Percentiles rank a stretch among this genome's conserved stretches.
Evolutionary conservation across 1,140 invertebrate species (phyloP).

Genomic region (Spodoptera frugiperda): DNA sequence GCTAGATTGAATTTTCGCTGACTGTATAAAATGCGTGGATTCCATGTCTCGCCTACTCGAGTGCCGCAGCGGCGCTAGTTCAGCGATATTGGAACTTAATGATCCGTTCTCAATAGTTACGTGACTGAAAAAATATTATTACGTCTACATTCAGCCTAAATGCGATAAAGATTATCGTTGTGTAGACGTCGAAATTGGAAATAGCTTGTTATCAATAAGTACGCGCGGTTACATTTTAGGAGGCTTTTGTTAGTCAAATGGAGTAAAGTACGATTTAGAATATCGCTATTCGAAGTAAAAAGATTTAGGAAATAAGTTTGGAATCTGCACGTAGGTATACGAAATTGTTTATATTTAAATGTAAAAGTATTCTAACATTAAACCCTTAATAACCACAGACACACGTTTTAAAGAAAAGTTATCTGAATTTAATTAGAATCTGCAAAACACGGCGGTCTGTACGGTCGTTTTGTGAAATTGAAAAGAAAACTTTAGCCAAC

Average conservation of each 20-base stretch:
- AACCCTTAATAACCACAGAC: too few relatives aligned
- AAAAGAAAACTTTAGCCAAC: conserved; percentile 60
- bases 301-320: too few relatives aligned
- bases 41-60: conserved; percentile 49
- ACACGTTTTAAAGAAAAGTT: conserved; percentile 9
- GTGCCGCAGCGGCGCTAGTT: conserved; percentile 42
- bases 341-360: too few relatives aligned
- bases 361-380: too few relatives aligned
- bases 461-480: conserved; percentile 56
- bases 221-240: neutral
- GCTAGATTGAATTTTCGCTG: conserved; percentile 64
- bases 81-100: conserved; percentile 60
- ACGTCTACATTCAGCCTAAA: conserved; percentile 22
- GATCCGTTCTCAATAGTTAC: conserved; percentile 52
- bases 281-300: too few relatives aligned
- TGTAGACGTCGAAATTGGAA: neutral
- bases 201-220: conserved; percentile 19
- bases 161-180: conserved; percentile 25
- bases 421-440: conserved; percentile 24
- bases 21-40: conserved; percentile 58
- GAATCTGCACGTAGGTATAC: too few relatives aligned
- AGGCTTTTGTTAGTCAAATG: too few relatives aligned
- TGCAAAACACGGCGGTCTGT: conserved; percentile 1
- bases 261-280: too few relatives aligned
- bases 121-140: conserved; percentile 55